Conservation (phyloP, 2,113 vertebrate genomes). For the Scortum barcoo region DNA sequence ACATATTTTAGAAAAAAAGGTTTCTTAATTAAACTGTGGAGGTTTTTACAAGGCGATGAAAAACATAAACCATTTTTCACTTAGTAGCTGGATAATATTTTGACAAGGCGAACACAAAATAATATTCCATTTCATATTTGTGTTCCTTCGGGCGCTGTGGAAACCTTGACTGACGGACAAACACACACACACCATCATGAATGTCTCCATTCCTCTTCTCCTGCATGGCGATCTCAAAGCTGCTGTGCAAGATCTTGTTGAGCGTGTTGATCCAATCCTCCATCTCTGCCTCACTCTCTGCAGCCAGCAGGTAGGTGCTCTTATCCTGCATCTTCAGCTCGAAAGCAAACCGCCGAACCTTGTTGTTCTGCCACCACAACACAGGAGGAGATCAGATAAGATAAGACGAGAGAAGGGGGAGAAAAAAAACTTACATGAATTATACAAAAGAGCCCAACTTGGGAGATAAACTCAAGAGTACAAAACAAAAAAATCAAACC, state of each 20-base stretch:
- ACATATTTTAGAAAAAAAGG: constrained; percentile 9
- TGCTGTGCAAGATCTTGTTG: constrained; percentile 97
- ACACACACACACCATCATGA: constrained; percentile 86
- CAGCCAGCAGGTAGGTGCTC: constrained; percentile 95
- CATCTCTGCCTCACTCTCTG: constrained; percentile 96
- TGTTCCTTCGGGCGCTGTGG: not conserved
- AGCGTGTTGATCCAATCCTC: constrained; percentile 96
- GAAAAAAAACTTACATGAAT: not conserved
- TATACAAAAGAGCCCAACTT: not conserved
- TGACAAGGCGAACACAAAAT: constrained; percentile 18
- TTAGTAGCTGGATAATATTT: constrained; percentile 27
- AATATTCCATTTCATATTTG: constrained; percentile 19
- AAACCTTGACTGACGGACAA: not conserved
- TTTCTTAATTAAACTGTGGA: constrained; percentile 6
- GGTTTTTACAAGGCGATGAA: constrained; percentile 14
- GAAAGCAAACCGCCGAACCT: constrained; percentile 95
- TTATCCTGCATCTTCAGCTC: constrained; percentile 99
- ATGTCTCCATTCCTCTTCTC: constrained; percentile 96
- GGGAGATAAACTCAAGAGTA: not conserved
- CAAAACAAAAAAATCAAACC: constrained; percentile 1
- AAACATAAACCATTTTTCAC: constrained; percentile 17
- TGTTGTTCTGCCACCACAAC: constrained; percentile 88
- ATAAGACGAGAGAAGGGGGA: not conserved
- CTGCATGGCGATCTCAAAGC: constrained; percentile 97
- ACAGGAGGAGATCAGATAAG: not conserved